These are phyloP conservation scores for Ianthella basta DNA, from an alignment of 37 sponge, comb jelly and placozoan genomes.

Conservation along the genomic window DNA sequence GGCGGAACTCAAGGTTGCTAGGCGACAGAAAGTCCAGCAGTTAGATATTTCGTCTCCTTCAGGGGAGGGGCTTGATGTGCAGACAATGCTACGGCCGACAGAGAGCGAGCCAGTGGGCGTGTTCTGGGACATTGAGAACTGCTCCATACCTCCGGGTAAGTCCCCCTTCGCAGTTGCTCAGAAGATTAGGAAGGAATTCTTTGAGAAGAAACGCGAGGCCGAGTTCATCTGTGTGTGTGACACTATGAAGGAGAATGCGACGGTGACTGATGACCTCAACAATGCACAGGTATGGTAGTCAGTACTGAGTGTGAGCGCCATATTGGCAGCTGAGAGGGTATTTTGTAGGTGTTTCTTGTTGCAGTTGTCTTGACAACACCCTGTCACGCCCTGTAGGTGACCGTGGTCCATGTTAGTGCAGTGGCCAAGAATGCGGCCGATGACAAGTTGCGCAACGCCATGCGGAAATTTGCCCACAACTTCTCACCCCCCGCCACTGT, in stretches of 20 bases:
- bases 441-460: slow-evolving; percentile 82
- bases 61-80: too few species aligned
- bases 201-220: slow-evolving; percentile 82
- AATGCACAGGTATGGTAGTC: slow-evolving; percentile 82
- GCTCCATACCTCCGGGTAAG: slow-evolving; percentile 68
- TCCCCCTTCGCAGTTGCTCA: slow-evolving; percentile 68
- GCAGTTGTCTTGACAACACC: too few species aligned
- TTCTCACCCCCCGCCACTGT: slow-evolving; percentile 86
- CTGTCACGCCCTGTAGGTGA: slow-evolving; percentile 53
- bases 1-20: too few species aligned
- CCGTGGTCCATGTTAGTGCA: slow-evolving; percentile 85
- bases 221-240: slow-evolving; percentile 95
- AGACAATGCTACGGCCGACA: neutral
- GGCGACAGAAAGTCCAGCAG: too few species aligned
- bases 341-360: neutral
- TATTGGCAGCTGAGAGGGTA: neutral
- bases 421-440: slow-evolving; percentile 93
- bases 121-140: slow-evolving; percentile 96
- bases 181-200: slow-evolving; percentile 74
- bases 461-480: slow-evolving; percentile 81
- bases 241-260: slow-evolving; percentile 76
- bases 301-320: too few species aligned
- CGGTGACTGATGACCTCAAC: slow-evolving; percentile 70
- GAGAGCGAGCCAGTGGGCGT: slow-evolving; percentile 83
- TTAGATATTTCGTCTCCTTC: too few species aligned